phyloP scores from a whole-genome alignment of 2,113 vertebrate genomes.

The Bambusicola thoracicus region DNA sequence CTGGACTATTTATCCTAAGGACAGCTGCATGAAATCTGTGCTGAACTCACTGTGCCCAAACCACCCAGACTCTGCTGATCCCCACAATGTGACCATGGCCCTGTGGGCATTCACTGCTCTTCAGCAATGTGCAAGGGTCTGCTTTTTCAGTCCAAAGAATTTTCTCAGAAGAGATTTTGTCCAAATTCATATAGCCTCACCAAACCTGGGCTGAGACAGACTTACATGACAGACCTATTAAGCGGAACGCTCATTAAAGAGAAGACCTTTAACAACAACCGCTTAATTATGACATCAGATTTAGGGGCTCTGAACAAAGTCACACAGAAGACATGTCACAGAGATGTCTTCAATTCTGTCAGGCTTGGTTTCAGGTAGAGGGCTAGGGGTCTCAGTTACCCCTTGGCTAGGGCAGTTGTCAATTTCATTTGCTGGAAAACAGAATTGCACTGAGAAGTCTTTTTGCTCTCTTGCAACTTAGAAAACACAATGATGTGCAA shows the following conservation, averaged over 20 bases:
- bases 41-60: neutral
- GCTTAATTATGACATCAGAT: rapidly evolving
- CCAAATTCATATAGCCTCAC: neutral
- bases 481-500: neutral
- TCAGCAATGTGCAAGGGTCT: rapidly evolving
- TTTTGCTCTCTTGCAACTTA: neutral
- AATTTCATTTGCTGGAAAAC: neutral
- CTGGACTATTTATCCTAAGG: neutral
- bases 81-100: rapidly evolving
- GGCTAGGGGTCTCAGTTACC: neutral
- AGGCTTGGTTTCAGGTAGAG: neutral
- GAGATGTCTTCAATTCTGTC: neutral
- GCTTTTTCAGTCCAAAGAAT: neutral
- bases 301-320: neutral
- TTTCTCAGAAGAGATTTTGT: neutral
- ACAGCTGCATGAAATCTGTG: rapidly evolving
- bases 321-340: neutral
- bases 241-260: neutral
- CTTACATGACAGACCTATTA: neutral
- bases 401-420: neutral
- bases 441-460: neutral
- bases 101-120: rapidly evolving
- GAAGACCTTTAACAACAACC: neutral
- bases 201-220: neutral
- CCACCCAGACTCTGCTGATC: neutral